Base-by-base conservation (phyloP, 2,113 vertebrate species). In the Hippocampus mohnikei region DNA sequence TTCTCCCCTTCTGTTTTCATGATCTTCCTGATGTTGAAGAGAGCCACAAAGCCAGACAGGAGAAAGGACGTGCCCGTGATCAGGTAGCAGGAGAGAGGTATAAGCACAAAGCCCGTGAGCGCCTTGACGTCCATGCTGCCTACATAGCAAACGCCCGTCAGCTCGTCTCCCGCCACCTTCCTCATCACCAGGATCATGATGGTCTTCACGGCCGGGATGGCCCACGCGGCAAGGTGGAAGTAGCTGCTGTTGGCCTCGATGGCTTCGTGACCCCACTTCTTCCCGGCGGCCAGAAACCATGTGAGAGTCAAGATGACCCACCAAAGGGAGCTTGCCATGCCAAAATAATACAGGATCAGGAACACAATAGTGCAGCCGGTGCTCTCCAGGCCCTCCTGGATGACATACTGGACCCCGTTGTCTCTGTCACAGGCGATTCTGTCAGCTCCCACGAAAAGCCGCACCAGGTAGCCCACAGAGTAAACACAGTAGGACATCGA, bases 401-500 rank as follows among this genome's bases (percentile, higher is more conserved):
- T 98, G 70, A 98, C 93, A 73, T 99, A 98, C 68, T 96, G 95
- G 55, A 96, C 94, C 2, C 97, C 97, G 10, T 91, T 94, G 93
- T 98, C 97, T 59, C 94, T 87, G 78, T 98, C 96, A 12, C 97
- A 99, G 75, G 97, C 96, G 1, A 99, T 95, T 66, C 92, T 94
- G 77, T 98, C 96, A 0, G 95, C 94, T 0, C 97, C 96, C 0
- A 95, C 96, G 60, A 97, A 96, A 15, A 99, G 95, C 69, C 97
- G 94, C 81, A 96, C 91, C 70, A 99, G 95, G 93, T 96, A 99
- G 23, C 96, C 97, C 88, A 96, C 90, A 0, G 97, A 98, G 88
- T 98, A 98, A 72, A 97, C 95, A 6, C 95, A 97, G 94, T 98
- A 98, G 86, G 96, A 99, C 96, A 98, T 96, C 2, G 97, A 98